A percentile compares a stretch with the other conserved stretches of the same genome.
These are phyloP conservation scores for Drosophila colorata DNA, from an alignment of 2,888 invertebrate genomes.

Conservation along the genomic window DNA sequence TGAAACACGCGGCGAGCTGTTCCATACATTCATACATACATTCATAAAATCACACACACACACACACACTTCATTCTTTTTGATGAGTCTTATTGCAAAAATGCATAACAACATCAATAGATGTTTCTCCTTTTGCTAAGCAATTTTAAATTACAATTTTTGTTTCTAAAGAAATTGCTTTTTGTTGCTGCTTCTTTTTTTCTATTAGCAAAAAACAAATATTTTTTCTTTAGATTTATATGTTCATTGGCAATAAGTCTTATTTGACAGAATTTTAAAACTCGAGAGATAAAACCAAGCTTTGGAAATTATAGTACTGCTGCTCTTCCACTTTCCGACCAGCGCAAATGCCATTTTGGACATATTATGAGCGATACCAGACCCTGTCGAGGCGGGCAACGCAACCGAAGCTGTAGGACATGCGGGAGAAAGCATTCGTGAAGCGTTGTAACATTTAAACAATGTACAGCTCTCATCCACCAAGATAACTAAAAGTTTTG, in stretches of 20 bases:
- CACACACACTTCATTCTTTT: too few relatives aligned
- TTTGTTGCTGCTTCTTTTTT: too few relatives aligned
- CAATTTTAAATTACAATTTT: too few relatives aligned
- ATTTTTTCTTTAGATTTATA: not conserved
- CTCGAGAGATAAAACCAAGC: not conserved
- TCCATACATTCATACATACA: too few relatives aligned
- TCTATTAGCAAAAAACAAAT: too few relatives aligned
- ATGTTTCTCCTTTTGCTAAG: too few relatives aligned
- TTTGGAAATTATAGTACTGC: constrained; percentile 1
- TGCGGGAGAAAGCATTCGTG: not conserved
- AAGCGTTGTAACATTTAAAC: not conserved
- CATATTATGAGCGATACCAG: too few relatives aligned
- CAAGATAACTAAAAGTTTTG: not conserved
- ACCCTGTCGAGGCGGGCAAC: not conserved
- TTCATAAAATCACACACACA: too few relatives aligned
- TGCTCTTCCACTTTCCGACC: constrained; percentile 2
- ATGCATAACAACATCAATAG: too few relatives aligned
- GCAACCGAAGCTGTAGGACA: not conserved
- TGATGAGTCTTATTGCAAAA: too few relatives aligned
- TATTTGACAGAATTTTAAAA: not conserved
- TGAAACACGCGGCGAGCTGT: too few relatives aligned
- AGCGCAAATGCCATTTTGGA: not conserved
- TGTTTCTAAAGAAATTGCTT: too few relatives aligned
- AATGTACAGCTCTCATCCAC: rapidly evolving
- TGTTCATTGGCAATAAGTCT: constrained; percentile 8